Evolutionary conservation across 37 sponge, comb jelly and placozoan genomes (phyloP), one percentile per base, ranked within the genome.

Genomic region (Cliona cf. orientalis): DNA sequence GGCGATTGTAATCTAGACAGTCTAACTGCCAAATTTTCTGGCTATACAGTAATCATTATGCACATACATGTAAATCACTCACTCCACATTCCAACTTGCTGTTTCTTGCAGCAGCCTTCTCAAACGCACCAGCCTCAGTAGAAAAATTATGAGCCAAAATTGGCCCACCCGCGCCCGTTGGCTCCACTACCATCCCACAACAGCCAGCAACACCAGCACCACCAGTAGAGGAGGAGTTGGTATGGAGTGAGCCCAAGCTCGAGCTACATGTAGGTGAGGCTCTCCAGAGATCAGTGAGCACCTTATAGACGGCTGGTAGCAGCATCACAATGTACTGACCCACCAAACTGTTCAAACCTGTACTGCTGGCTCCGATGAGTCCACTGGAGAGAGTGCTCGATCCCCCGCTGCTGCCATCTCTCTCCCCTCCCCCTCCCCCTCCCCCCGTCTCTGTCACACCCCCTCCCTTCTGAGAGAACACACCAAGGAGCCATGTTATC

Each of bases 401-500:
- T 25, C 79, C 25, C 2, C 37, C 66, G 57, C 80, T 29, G 29
- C n/a, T 22, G 17, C 12, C 49, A 29, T 42, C 55, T 19, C 36
- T 66, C 11, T 14, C 66, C 37, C 3, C 66, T 42, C 44, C 44
- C 19, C 58, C 75, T 38, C 28, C 67, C 5, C 38, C 67, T 26
- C 35, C 42, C 28, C 22, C 71, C 1, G 12, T n/a, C 2, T 31
- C 44, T 2, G 26, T 12, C 0, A 31, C 28, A 29, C 22, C 45
- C 39, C 28, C 44, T 19, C 61, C 39, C 45, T 74, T 80, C 61
- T 81, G 75, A 45, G 82, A 71, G 40, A 81, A 69, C 14, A 81
- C 72, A 2, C 82, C 78, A 58, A 88, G 46, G 14, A 88, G 72
- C 88, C 88, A 88, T 1, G 88, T 23, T 55, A 88, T 69, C 1